Evolutionary conservation across 2,888 invertebrate genomes (phyloP), one percentile per base, ranked within the genome.

Genomic region (Drosophila meridiana): DNA sequence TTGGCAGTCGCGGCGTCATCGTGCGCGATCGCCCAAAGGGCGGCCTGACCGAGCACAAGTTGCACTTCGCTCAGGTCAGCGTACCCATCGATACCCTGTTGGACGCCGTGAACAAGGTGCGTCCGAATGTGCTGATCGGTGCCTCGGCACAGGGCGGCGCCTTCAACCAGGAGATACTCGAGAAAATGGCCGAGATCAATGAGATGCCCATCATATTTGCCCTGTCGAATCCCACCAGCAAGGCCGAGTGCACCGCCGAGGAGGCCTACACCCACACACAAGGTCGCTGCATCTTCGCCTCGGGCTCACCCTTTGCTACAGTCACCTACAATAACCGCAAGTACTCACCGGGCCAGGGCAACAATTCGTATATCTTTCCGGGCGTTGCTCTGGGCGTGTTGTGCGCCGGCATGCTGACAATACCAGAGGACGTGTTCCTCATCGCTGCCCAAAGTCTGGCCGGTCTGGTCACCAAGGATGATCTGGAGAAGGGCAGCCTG

Each of bases 171-270:
- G 96, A 96, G 82, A 97, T 99, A 88, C 94, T 99, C 64, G 94
- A 95, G 87, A 95, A 95, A 91, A 99, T 99, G 99, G 98, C 95
- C 14, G 94, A 94, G 60, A 94, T 95, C 91, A 98, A 98, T 93
- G 95, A 96, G 30, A 94, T 95, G 62, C 99, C 99, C 3, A 96
- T 99, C 74, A 97, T 99, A 86, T 99, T 99, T 93, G 99, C 99
- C 13, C 95, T 99, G 55, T 99, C 99, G 92, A 99, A 99, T 94
- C 99, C 99, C 63, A 99, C 99, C 63, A 96, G 96, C 93, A 99
- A 99, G 94, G 98, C 99, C 0, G 99, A 99, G 94, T 99, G 99
- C 92, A 99, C 99, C n/a, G 99, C 99, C n/a, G 98, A 98, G 93
- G 95, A 98, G 88, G 99, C 99, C 4, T 99, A 99, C 93, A 95